These are phyloP conservation scores for Aplysina aerophoba DNA, from an alignment of 37 sponge, comb jelly and placozoan species.

Conservation along the genomic window DNA sequence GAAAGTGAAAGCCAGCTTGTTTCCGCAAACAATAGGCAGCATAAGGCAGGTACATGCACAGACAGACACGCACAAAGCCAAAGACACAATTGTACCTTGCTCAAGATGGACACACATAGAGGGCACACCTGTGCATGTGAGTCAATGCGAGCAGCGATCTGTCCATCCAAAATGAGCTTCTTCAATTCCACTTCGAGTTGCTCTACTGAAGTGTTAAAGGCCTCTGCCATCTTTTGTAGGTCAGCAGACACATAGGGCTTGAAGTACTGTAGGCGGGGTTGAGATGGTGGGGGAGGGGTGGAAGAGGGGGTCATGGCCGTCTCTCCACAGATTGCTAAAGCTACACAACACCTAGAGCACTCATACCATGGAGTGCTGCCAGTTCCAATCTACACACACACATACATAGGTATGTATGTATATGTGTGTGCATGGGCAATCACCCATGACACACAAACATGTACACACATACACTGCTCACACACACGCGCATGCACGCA, in stretches of 20 bases:
- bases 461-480: too few relatives aligned
- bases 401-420: background rate
- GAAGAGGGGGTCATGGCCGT: background rate
- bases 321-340: too few relatives aligned
- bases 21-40: too few relatives aligned
- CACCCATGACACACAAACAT: background rate
- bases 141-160: conserved; percentile 92
- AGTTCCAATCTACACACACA: too few relatives aligned
- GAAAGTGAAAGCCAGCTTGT: too few relatives aligned
- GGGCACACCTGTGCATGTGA: conserved; percentile 93
- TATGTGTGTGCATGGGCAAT: background rate
- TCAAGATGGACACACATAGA: too few relatives aligned
- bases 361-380: too few relatives aligned
- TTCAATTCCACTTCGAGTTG: conserved; percentile 87
- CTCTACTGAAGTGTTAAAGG: conserved; percentile 85
- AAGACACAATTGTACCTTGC: too few relatives aligned
- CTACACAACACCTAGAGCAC: too few relatives aligned
- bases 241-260: conserved; percentile 91
- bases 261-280: conserved; percentile 74
- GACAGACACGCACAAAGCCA: too few relatives aligned
- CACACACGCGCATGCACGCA: background rate
- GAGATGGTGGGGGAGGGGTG: too few relatives aligned
- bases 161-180: conserved; percentile 81
- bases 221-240: conserved; percentile 82
- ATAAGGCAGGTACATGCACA: too few relatives aligned